These are phyloP conservation scores for honey bee (Apis mellifera) DNA, from an alignment of 1,140 invertebrate genomes.

Conservation along the genomic window DNA sequence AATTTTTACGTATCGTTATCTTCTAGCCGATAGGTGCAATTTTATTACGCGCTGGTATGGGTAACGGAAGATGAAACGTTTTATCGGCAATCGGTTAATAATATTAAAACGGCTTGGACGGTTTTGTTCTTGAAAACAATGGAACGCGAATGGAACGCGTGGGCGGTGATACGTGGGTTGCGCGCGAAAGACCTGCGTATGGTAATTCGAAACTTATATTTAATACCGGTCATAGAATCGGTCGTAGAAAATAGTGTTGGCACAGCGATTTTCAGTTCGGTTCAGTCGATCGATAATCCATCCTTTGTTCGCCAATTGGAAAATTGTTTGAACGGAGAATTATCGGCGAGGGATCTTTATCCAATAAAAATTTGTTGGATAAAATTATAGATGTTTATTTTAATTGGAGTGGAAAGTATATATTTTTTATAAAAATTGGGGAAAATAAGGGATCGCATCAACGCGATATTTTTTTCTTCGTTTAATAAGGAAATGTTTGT, in stretches of 20 bases:
- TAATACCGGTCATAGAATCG: not conserved
- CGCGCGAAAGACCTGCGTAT: not conserved
- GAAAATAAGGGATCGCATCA: no score
- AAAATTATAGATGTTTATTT: no score
- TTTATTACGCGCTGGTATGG: not conserved
- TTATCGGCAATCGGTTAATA: slow-evolving; percentile 1
- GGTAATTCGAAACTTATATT: slow-evolving; percentile 35
- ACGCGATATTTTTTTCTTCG: no score
- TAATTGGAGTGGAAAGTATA: no score
- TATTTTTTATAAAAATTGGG: no score
- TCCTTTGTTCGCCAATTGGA: not conserved
- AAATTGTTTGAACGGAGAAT: not conserved
- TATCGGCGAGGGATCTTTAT: no score
- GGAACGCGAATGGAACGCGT: slow-evolving; percentile 9
- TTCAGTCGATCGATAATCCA: not conserved
- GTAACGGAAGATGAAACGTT: not conserved
- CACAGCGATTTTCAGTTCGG: not conserved
- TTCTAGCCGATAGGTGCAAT: not conserved
- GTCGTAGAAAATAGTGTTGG: not conserved
- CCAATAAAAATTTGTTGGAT: no score
- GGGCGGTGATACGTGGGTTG: slow-evolving; percentile 25
- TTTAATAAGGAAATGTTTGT: no score
- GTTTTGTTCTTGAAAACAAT: slow-evolving; percentile 48
- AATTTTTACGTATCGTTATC: not conserved
- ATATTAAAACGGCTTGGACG: slow-evolving; percentile 31